Conservation (phyloP, 30 jellyfish, hydroid and myxozoan species). For the Hydra vulgaris region DNA sequence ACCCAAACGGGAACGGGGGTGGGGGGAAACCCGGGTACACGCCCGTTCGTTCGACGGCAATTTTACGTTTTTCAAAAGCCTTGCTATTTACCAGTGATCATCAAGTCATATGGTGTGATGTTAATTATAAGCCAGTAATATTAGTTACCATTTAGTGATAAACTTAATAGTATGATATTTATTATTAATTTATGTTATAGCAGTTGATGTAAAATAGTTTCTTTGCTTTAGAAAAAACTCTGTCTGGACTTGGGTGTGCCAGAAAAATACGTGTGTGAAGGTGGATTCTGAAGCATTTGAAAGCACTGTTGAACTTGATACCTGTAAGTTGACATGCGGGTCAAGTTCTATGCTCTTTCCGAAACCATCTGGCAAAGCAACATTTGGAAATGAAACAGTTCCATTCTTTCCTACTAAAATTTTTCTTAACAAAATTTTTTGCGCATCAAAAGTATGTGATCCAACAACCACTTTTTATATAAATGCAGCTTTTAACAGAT, state of each 20-base stretch:
- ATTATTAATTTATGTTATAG: no score
- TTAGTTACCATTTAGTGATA: no score
- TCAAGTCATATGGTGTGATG: no score
- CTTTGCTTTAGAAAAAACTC: neutral
- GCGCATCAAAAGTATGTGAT: neutral
- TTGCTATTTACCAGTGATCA: no score
- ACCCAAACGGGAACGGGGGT: no score
- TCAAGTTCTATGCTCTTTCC: constrained; percentile 56
- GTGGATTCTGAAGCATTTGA: neutral
- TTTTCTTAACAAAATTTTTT: neutral
- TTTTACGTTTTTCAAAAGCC: no score
- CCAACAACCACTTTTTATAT: constrained; percentile 1
- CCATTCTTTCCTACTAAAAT: constrained; percentile 34
- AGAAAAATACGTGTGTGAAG: constrained; percentile 20
- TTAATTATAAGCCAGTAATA: no score
- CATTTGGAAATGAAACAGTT: constrained; percentile 50
- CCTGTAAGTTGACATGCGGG: constrained; percentile 69
- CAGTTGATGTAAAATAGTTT: neutral
- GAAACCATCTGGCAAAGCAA: constrained; percentile 53
- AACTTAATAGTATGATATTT: neutral
- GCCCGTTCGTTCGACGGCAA: no score
- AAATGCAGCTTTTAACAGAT: constrained; percentile 10
- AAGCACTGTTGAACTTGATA: constrained; percentile 35
- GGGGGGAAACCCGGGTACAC: no score
- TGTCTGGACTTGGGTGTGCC: constrained; percentile 33